Percentiles rank a stretch among this genome's conserved stretches.
Conservation (phyloP, 2,888 invertebrate species). For the Hydropsyche betteni region DNA sequence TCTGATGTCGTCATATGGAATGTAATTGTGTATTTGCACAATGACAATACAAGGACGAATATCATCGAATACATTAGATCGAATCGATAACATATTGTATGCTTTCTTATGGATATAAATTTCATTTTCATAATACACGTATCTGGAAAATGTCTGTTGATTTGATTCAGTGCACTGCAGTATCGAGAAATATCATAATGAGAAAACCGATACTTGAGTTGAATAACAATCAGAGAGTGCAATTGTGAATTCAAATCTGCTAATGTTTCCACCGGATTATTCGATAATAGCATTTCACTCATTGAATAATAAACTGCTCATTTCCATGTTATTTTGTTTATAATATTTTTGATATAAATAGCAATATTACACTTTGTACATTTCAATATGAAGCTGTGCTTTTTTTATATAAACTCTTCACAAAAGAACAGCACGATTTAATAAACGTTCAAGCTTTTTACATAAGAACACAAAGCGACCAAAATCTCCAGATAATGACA, state of each 20-base stretch:
- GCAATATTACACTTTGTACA: background rate
- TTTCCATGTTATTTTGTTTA: too few relatives aligned
- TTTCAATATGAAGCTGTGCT: background rate
- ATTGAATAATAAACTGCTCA: constrained; percentile 38
- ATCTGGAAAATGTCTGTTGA: background rate
- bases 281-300: constrained; percentile 39
- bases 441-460: background rate
- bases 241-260: constrained; percentile 42
- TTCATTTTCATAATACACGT: background rate
- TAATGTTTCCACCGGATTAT: constrained; percentile 39
- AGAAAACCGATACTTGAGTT: constrained; percentile 42
- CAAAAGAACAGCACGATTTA: background rate
- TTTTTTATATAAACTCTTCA: background rate
- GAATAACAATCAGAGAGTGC: constrained; percentile 44
- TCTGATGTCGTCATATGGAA: constrained; percentile 40
- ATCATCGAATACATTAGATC: background rate
- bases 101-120: too few relatives aligned
- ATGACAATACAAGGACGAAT: constrained; percentile 17
- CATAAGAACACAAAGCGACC: constrained; percentile 7
- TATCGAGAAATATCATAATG: constrained; percentile 33
- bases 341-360: too few relatives aligned
- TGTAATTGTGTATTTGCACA: constrained; percentile 40
- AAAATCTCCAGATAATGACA: constrained; percentile 32
- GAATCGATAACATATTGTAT: background rate
- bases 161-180: background rate